Base-by-base conservation (phyloP, 2,113 vertebrate species). In the Nesoenas mayeri region DNA sequence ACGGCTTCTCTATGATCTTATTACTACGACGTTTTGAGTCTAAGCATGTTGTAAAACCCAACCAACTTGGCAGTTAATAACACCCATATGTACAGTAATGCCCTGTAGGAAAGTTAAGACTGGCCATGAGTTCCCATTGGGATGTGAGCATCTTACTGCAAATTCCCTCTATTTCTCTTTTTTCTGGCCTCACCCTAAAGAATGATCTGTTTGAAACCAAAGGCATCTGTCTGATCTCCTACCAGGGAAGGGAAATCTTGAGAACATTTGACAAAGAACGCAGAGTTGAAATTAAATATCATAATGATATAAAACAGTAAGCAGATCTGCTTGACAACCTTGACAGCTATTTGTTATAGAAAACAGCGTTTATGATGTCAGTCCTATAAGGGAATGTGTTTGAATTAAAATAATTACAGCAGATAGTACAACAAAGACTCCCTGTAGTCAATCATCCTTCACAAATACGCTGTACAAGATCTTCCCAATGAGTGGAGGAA, bases 341-440 rank as follows among this genome's bases (percentile, higher is more conserved):
- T 98, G 98, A 98, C 97, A 98, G 98, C 97, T 95, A 94, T 96
- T 95, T 97, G 97, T 97, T 96, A 98, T 90, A 96, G 98, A 97
- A 98, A 98, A 97, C 97, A 97, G 97, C 97, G 89, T 97, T 97
- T 97, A 97, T 91, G 94, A 96, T 97, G 97, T 97, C 98, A 98
- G 97, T 70, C 96, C 97, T 97, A 95, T 93, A 95, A 93, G 95
- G 96, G 96, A 97, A 97, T 95, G 62, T 93, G 97, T 97, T 95
- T 94, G 96, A 97, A 98, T 98, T 98, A 97, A 97, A 98, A 97
- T 97, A 96, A 98, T 98, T 96, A 97, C 81, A 97, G 97, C 96
- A 80, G 95, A 97, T 97, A 97, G 96, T 97, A 97, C 97, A 96
- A 97, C 98, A 97, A 95, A 97, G 97, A 95, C 89, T 96, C 96